Conservation (phyloP, 1,140 invertebrate genomes). For the Euwallacea similis region DNA sequence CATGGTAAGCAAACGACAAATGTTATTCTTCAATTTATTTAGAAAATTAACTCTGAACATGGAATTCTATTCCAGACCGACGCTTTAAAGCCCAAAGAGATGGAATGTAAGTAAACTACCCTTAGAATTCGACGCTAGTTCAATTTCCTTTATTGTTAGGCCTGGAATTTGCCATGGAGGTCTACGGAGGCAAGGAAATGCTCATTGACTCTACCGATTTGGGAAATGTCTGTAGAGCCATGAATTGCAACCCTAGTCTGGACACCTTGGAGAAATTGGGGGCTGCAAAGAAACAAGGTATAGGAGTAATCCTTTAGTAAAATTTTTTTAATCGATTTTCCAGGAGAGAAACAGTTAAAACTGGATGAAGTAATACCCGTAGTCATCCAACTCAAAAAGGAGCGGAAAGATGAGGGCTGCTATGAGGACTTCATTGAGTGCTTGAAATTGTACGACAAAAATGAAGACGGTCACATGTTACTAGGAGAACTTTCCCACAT, state of each 20-base stretch:
- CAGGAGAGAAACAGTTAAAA: constrained; percentile 68
- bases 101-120: constrained; percentile 47
- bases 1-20: constrained; percentile 22
- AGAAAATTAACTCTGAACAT: no score
- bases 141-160: constrained; percentile 39
- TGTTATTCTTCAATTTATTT: no score
- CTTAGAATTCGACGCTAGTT: constrained; percentile 4
- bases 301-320: neutral
- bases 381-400: constrained; percentile 66
- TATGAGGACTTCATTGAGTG: constrained; percentile 78
- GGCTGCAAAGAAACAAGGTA: constrained; percentile 44
- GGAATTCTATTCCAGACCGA: constrained; percentile 35
- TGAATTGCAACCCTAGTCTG: constrained; percentile 49
- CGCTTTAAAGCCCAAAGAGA: constrained; percentile 44
- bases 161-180: constrained; percentile 46
- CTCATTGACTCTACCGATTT: constrained; percentile 44
- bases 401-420: constrained; percentile 69
- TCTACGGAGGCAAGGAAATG: constrained; percentile 42
- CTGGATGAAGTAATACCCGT: constrained; percentile 75
- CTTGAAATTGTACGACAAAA: constrained; percentile 76
- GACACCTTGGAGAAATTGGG: constrained; percentile 46
- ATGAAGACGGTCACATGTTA: constrained; percentile 74
- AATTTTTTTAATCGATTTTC: constrained; percentile 1
- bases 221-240: constrained; percentile 41
- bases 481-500: constrained; percentile 72